phyloP scores from a whole-genome alignment of 2,113 vertebrate species.

The Aplodontia rufa region DNA sequence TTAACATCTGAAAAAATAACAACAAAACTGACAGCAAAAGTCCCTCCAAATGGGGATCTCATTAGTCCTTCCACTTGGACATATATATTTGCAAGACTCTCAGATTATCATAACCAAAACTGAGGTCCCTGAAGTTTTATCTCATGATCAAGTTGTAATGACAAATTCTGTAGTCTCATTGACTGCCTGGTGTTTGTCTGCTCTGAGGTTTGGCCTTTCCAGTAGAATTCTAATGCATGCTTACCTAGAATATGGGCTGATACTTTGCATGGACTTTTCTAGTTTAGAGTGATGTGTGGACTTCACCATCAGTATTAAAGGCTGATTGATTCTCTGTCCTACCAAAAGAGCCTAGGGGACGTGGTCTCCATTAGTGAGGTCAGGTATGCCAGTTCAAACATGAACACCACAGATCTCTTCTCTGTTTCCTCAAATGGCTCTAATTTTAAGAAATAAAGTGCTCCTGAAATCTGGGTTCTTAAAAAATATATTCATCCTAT shows the following conservation, averaged over 20 bases:
- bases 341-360: background rate
- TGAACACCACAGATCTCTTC: background rate
- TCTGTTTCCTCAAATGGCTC: background rate
- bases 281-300: background rate
- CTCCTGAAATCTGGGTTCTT: slow-evolving; percentile 15
- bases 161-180: background rate
- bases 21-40: background rate
- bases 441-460: background rate
- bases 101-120: background rate
- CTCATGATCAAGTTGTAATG: background rate
- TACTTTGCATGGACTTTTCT: background rate
- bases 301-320: background rate
- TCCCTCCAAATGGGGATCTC: background rate
- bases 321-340: background rate
- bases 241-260: background rate
- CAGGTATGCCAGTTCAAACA: background rate
- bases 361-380: background rate
- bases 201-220: background rate
- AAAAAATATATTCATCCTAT: background rate
- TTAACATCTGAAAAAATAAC: background rate
- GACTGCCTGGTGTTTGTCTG: background rate
- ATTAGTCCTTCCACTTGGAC: background rate
- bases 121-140: background rate
- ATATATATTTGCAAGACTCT: background rate
- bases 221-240: background rate